Evolutionary conservation across 2,888 invertebrate species (phyloP), one percentile per base, ranked within the genome.

Genomic region (Cybosia mesomella): DNA sequence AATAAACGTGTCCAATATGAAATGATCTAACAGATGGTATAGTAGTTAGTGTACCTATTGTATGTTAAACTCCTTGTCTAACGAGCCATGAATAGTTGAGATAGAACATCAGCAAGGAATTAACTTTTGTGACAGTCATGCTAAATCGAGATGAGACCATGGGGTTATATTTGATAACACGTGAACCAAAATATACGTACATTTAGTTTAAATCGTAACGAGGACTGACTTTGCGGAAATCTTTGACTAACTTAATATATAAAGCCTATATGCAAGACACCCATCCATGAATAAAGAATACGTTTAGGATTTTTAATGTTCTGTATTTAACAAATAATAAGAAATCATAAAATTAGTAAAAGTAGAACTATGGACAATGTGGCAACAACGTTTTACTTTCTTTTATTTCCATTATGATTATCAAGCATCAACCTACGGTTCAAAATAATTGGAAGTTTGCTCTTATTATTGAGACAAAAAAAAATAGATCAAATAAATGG

Each of bases 31-130:
- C 8, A 18, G 21, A 32, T 8, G 3, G 11, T 39, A 9, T 1
- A 18, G 8, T 2, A 1, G 39, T 10, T 18, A 1, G 1, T 22
- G 8, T 34, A 15, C 5, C 15, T 62, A 63, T 67, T 71, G 68
- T 58, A 70, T 65, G 68, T 70, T 80, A 74, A 81, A 80, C 76
- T 77, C 62, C 71, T 66, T 68, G 76, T 71, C 74, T 86, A 89
- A 88, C 87, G 87, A 88, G 82, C 82, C 87, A 75, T 86, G 84
- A 83, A 84, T 70, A 67, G 69, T 67, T 71, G 76, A 79, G 85
- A 87, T 81, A 72, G 77, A 80, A 77, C 73, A 81, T 81, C 75
- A 77, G 60, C 72, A 77, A 62, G 73, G 77, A 79, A 78, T 70
- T 66, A 71, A 68, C 77, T 83, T 85, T 85, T 85, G 83, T 82